Conservation (phyloP, 2,113 vertebrate species). For the Pyrgilauda ruficollis region DNA sequence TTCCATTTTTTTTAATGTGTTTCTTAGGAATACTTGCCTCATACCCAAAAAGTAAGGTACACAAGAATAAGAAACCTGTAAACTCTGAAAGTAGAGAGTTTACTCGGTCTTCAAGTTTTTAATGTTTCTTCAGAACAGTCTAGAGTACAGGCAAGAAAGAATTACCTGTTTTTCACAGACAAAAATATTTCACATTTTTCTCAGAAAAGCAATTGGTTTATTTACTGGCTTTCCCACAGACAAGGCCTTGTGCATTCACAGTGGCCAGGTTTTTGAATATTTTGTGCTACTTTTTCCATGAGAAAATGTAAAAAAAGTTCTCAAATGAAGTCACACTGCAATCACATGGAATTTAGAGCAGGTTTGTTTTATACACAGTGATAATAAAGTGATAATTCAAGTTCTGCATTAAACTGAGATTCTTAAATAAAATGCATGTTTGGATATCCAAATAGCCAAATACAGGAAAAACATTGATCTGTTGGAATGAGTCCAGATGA, state of each 20-base stretch:
- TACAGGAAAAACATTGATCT: not conserved
- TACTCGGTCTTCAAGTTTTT: not conserved
- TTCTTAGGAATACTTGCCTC: not conserved
- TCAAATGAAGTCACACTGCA: not conserved
- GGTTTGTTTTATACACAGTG: not conserved
- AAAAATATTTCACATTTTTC: not conserved
- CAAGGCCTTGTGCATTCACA: not conserved
- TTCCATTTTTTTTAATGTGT: not conserved
- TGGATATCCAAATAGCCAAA: not conserved
- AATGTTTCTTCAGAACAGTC: not conserved
- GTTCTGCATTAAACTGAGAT: not conserved
- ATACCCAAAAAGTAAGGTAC: not conserved
- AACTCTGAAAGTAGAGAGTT: not conserved
- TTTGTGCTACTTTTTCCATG: not conserved
- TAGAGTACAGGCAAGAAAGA: not conserved
- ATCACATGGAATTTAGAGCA: not conserved
- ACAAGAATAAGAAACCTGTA: not conserved
- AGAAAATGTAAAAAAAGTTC: not conserved
- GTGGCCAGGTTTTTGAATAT: not conserved
- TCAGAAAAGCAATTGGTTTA: not conserved
- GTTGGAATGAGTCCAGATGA: not conserved
- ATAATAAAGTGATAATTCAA: not conserved
- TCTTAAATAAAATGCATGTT: not conserved
- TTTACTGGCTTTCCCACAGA: not conserved
- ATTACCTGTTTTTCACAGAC: not conserved